Conservation (phyloP, 2,113 vertebrate species). For the Pogona vitticeps region DNA sequence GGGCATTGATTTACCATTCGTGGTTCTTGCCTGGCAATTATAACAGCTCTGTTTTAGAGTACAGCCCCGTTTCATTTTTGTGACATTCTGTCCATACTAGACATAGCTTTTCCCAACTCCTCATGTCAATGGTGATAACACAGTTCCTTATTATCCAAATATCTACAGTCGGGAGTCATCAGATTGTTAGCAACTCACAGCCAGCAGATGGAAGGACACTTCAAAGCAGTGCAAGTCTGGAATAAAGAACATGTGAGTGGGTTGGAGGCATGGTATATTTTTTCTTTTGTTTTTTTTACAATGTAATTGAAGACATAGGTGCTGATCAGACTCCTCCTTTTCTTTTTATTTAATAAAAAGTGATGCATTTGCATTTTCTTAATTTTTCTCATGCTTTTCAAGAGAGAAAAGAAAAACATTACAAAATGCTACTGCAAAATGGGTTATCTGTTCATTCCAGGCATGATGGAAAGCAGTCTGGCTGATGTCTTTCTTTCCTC, state of each 20-base stretch:
- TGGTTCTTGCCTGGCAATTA: not conserved
- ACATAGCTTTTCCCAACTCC: not conserved
- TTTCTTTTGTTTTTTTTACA: too few relatives aligned
- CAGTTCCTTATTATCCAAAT: constrained; percentile 15
- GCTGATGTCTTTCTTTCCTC: too few relatives aligned
- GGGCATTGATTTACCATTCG: not conserved
- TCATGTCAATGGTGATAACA: constrained; percentile 6
- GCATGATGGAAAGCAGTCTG: too few relatives aligned
- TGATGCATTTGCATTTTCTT: too few relatives aligned
- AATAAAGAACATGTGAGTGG: not conserved
- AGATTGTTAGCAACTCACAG: not conserved
- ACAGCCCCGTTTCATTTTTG: constrained; percentile 10
- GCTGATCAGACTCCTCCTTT: too few relatives aligned
- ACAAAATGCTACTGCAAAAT: too few relatives aligned
- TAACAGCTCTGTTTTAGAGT: not conserved
- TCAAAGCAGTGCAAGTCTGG: not conserved
- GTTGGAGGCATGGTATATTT: too few relatives aligned
- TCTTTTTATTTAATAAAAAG: too few relatives aligned
- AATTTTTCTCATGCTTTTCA: too few relatives aligned
- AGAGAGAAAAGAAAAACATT: too few relatives aligned
- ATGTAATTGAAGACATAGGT: too few relatives aligned
- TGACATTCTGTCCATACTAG: constrained; percentile 20
- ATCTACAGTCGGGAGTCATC: not conserved
- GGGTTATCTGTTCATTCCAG: too few relatives aligned
- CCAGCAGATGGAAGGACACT: not conserved